Conservation (phyloP, 2,797 vertebrate species). For the Sorex maritimensis region DNA sequence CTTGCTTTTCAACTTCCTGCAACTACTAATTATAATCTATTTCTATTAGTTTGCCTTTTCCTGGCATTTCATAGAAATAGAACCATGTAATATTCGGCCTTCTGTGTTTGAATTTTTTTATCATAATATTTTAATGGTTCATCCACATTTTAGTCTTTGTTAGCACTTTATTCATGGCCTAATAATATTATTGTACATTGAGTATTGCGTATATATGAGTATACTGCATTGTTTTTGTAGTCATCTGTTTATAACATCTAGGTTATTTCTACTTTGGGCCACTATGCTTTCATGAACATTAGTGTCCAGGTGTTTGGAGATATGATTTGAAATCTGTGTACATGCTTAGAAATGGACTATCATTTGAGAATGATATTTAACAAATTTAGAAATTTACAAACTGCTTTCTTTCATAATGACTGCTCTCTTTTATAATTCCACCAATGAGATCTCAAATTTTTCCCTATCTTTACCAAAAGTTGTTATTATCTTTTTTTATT, state of each 20-base stretch:
- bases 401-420: neutral
- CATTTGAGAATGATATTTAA: neutral
- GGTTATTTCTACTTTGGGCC: neutral
- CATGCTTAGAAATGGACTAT: neutral
- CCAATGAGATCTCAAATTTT: neutral
- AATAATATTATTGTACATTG: neutral
- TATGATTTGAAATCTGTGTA: neutral
- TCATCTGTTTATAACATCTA: neutral
- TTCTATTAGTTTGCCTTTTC: neutral
- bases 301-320: neutral
- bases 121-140: neutral
- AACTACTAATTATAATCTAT: neutral
- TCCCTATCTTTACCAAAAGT: neutral
- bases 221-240: neutral
- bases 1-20: neutral
- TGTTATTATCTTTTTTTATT: neutral
- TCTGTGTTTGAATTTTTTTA: neutral
- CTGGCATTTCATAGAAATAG: neutral
- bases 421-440: neutral
- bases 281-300: neutral
- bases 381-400: slow-evolving; percentile 2
- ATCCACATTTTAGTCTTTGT: neutral
- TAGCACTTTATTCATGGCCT: neutral
- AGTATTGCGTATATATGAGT: neutral
- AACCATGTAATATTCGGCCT: neutral